Conservation (phyloP, 2,888 invertebrate genomes). For the Nomada lathburiana region DNA sequence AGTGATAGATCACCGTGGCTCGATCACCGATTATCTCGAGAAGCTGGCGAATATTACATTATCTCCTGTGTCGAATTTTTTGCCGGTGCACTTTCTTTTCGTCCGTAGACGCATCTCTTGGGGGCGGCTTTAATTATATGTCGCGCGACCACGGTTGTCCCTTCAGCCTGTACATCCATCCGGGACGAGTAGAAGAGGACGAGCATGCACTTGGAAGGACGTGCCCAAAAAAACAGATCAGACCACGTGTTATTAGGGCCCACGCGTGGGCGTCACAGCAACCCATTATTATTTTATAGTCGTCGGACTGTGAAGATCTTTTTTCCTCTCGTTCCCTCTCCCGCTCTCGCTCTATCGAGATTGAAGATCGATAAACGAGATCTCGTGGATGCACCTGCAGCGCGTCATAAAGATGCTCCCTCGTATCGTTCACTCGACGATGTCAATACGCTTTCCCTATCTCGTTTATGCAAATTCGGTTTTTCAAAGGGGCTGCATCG, state of each 20-base stretch:
- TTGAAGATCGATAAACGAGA: conserved; percentile 64
- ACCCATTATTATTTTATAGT: conserved; percentile 70
- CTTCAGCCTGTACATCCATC: conserved; percentile 34
- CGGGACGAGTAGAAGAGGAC: conserved; percentile 2
- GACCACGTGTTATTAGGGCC: conserved; percentile 63
- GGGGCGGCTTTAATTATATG: conserved; percentile 72
- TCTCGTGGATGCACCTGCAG: conserved; percentile 52
- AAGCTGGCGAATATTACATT: conserved; percentile 41
- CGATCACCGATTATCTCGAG: conserved; percentile 55
- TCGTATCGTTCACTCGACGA: not conserved
- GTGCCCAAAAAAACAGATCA: conserved; percentile 61
- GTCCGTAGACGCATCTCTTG: conserved; percentile 42
- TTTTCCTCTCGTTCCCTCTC: not conserved
- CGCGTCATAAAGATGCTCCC: conserved; percentile 20
- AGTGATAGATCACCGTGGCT: conserved; percentile 44
- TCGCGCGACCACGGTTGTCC: conserved; percentile 53
- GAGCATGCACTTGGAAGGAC: conserved; percentile 43
- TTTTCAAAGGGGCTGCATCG: not conserved
- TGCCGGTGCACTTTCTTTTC: conserved; percentile 19
- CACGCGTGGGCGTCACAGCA: conserved; percentile 61
- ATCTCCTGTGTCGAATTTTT: conserved; percentile 56
- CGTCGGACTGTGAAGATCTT: conserved; percentile 27
- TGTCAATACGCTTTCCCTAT: conserved; percentile 34
- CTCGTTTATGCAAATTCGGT: conserved; percentile 51
- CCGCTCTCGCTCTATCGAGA: conserved; percentile 11